Evolutionary conservation across 2,888 invertebrate genomes (phyloP).

Genomic region (Pseudanteris insignis): DNA sequence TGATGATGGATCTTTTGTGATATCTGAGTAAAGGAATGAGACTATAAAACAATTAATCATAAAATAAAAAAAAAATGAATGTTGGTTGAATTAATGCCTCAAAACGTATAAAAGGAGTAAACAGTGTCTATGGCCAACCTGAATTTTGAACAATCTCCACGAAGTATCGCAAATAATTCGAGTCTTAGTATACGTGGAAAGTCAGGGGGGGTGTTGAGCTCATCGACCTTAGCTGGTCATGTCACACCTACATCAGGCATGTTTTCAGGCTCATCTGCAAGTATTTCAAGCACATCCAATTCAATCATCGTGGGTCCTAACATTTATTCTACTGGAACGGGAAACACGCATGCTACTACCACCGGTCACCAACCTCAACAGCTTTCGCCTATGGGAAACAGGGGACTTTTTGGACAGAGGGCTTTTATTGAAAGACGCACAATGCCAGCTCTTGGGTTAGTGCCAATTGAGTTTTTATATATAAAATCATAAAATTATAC

Average conservation of each 20-base stretch:
- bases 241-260: conserved; percentile 77
- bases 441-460: conserved; percentile 71
- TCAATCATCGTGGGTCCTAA: conserved; percentile 63
- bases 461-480: too few relatives aligned
- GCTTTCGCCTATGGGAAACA: conserved; percentile 71
- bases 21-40: too few relatives aligned
- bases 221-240: conserved; percentile 76
- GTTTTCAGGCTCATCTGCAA: conserved; percentile 69
- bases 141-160: conserved; percentile 89
- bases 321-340: conserved; percentile 63
- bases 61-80: too few relatives aligned
- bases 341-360: conserved; percentile 66
- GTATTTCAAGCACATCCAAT: conserved; percentile 61
- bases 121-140: conserved; percentile 83
- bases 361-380: conserved; percentile 68
- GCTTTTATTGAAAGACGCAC: conserved; percentile 80
- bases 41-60: too few relatives aligned
- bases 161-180: conserved; percentile 82
- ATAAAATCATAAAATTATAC: too few relatives aligned
- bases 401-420: conserved; percentile 80
- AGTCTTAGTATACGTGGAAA: conserved; percentile 75
- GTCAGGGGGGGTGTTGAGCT: conserved; percentile 72
- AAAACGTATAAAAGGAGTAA: conserved; percentile 6
- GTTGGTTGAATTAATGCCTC: too few relatives aligned
- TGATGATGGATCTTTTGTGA: too few relatives aligned